Conservation (phyloP, 2,888 invertebrate genomes). For the Noctua fimbriata region DNA sequence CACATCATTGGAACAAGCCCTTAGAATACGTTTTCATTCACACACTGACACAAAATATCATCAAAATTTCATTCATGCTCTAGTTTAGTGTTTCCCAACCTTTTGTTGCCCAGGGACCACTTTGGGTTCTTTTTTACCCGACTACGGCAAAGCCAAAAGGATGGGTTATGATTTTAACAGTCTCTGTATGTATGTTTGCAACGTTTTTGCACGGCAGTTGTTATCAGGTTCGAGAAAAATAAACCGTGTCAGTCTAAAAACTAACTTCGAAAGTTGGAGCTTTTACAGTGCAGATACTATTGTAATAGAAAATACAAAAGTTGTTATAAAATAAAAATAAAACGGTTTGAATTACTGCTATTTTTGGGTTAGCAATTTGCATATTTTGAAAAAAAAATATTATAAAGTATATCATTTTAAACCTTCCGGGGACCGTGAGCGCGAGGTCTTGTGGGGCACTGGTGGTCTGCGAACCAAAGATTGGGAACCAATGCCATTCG, state of each 20-base stretch:
- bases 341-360: background rate
- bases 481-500: background rate
- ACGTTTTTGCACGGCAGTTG: background rate
- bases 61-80: constrained; percentile 16
- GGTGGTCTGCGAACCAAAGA: background rate
- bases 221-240: background rate
- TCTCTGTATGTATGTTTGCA: background rate
- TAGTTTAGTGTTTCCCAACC: background rate
- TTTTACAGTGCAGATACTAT: background rate
- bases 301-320: background rate
- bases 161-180: background rate
- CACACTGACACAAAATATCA: constrained; percentile 16
- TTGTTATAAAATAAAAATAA: background rate
- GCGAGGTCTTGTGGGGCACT: background rate
- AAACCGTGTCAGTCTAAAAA: background rate
- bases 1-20: constrained; percentile 27
- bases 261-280: background rate
- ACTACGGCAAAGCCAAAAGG: background rate
- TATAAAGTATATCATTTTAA: background rate
- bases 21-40: constrained; percentile 5
- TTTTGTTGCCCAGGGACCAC: background rate
- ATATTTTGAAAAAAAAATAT: background rate
- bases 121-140: background rate
- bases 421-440: background rate
- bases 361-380: background rate